Evolutionary conservation across 2,888 invertebrate genomes (phyloP), one percentile per base, ranked within the genome.

Genomic region (Gastracanthus pulcherrimus): DNA sequence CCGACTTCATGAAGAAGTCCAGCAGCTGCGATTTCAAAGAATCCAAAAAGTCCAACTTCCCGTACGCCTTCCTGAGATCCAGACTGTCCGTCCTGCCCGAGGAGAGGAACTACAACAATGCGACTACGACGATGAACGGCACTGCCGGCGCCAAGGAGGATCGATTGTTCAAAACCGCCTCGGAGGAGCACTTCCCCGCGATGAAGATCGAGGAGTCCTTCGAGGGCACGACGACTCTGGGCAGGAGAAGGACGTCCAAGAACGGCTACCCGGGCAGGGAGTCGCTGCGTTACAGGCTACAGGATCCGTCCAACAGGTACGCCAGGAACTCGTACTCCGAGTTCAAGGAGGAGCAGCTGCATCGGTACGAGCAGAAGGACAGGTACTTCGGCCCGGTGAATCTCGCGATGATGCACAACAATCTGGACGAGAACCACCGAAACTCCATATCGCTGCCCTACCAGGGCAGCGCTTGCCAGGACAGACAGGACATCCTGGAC

Each of bases 61-160:
- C 96, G 0, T 96, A 96, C 88, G 96, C 96, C 3, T 96, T 96
- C 89, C 92, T 96, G 34, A 93, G 96, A 81, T 96, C 96, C 0
- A 95, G 95, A 85, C 91, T 96, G 64, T 95, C 96, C 11, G 96
- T 96, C 62, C 92, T 96, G 83, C 96, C 96, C 1, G 96, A 96
- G 92, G 96, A 96, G 91, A 94, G 94, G 51, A 84, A 88, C 75
- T 79, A 85, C 23, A 80, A 78, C 19, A 84, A 83, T 51, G 64
- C 26, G 11, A 16, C 96, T 2, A 96, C 96, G 91, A 96, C 96
- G 91, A 94, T 95, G 34, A 84, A 87, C 70, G 82, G 82, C 45
- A 31, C 16, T 16, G 76, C 83, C 3, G 34, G 84, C 89, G n/a
- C n/a, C n/a, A 80, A 93, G 89, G 89, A 92, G 92, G 82, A 93